phyloP scores from a whole-genome alignment of 2,797 vertebrate genomes.

The Argyrosomus regius region DNA sequence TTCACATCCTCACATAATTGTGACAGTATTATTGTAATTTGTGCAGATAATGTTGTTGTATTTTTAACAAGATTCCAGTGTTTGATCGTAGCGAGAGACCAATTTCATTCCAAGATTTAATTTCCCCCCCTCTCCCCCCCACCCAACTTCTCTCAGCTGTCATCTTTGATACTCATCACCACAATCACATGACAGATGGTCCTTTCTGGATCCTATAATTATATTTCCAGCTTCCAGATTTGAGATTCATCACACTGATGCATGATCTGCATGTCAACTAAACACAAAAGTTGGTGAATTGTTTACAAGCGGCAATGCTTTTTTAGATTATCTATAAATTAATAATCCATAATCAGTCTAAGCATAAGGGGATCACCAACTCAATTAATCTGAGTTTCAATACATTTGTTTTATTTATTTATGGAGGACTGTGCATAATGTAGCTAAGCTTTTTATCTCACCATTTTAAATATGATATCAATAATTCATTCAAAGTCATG shows the following conservation, averaged over 20 bases:
- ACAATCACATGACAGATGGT: slow-evolving; percentile 60
- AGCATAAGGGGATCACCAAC: slow-evolving; percentile 21
- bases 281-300: slow-evolving; percentile 22
- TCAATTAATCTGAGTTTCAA: slow-evolving; percentile 39
- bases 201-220: slow-evolving; percentile 61
- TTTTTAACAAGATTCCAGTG: slow-evolving; percentile 67
- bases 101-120: slow-evolving; percentile 50
- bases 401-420: slow-evolving; percentile 57
- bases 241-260: slow-evolving; percentile 52
- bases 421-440: slow-evolving; percentile 44
- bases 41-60: slow-evolving; percentile 62
- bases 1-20: slow-evolving; percentile 62
- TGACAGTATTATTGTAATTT: slow-evolving; percentile 74
- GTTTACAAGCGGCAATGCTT: slow-evolving; percentile 14
- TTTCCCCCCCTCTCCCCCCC: slow-evolving; percentile 1
- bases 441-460: slow-evolving; percentile 28
- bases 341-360: slow-evolving; percentile 42
- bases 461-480: slow-evolving; percentile 21
- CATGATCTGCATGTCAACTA: slow-evolving; percentile 38
- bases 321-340: slow-evolving; percentile 31
- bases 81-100: slow-evolving; percentile 64
- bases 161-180: slow-evolving; percentile 61
- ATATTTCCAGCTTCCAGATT: slow-evolving; percentile 53
- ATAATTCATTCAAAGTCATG: slow-evolving; percentile 2
- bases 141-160: slow-evolving; percentile 39